These are phyloP conservation scores for Ursus arctos DNA, from an alignment of 2,113 vertebrate species.

Conservation along the genomic window DNA sequence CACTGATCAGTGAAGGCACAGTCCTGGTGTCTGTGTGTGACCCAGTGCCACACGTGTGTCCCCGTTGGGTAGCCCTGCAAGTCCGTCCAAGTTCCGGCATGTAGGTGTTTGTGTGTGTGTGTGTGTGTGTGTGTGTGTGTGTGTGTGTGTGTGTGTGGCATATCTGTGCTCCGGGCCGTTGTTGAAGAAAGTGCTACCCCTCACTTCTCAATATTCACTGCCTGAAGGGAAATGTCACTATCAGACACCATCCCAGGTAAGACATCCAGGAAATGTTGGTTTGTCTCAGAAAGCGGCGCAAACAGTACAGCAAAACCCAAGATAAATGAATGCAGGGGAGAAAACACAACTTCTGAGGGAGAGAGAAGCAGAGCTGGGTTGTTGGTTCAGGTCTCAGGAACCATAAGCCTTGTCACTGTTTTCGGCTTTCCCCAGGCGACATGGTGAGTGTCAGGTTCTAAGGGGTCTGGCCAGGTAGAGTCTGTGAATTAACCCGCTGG, in stretches of 20 bases:
- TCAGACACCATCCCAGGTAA: slow-evolving; percentile 68
- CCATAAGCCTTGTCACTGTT: neutral
- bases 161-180: neutral
- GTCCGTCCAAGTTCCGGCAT: slow-evolving; percentile 41
- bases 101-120: slow-evolving; percentile 48
- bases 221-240: slow-evolving; percentile 64
- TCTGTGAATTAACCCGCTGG: neutral
- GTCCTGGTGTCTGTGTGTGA: slow-evolving; percentile 59
- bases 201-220: neutral
- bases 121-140: slow-evolving; percentile 29
- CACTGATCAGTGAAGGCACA: neutral
- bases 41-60: slow-evolving; percentile 43
- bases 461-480: neutral
- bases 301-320: neutral
- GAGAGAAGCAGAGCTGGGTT: neutral
- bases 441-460: neutral
- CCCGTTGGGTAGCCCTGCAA: neutral
- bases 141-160: neutral
- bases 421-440: neutral
- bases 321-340: neutral
- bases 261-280: slow-evolving; percentile 53
- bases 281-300: slow-evolving; percentile 47
- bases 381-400: neutral
- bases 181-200: neutral
- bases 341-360: neutral